A percentile compares a stretch with the other conserved stretches of the same genome.
phyloP scores from a whole-genome alignment of 2,797 vertebrate genomes.

The Eidolon dupreanum region DNA sequence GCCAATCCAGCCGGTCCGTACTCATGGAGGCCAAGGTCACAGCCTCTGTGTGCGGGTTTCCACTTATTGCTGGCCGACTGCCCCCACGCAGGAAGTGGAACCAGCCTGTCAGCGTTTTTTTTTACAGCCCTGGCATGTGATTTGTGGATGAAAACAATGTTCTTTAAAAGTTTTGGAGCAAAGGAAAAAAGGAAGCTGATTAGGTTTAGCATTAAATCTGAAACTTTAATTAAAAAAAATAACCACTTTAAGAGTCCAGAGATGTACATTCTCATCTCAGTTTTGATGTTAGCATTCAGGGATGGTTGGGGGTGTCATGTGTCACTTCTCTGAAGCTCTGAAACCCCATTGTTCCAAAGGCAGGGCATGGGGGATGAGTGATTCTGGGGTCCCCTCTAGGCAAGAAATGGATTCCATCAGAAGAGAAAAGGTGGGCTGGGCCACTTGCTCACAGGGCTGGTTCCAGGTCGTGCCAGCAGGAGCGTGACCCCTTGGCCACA shows the following conservation, averaged over 20 bases:
- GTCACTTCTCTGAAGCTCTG: background rate
- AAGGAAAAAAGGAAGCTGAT: slow-evolving; percentile 1
- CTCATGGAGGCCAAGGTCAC: background rate
- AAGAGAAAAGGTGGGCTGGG: background rate
- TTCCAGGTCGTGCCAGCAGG: background rate
- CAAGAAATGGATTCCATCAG: background rate
- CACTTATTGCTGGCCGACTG: background rate
- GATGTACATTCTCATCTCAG: background rate
- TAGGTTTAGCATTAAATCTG: background rate
- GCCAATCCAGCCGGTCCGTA: slow-evolving; percentile 40
- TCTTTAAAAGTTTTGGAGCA: slow-evolving; percentile 51
- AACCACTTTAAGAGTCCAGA: background rate
- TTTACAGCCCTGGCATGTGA: slow-evolving; percentile 8
- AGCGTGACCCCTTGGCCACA: background rate
- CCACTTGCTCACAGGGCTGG: background rate
- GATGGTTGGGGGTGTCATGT: background rate
- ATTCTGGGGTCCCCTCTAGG: background rate
- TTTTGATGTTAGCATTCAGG: background rate
- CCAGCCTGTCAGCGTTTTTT: background rate
- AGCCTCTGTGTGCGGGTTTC: background rate
- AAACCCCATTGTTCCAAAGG: background rate
- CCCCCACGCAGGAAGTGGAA: slow-evolving; percentile 57
- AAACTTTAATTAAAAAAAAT: background rate
- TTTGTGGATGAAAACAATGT: slow-evolving; percentile 33
- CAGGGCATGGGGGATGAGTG: background rate